Conservation (phyloP, 2,888 invertebrate species). For the Tillus elongatus region DNA sequence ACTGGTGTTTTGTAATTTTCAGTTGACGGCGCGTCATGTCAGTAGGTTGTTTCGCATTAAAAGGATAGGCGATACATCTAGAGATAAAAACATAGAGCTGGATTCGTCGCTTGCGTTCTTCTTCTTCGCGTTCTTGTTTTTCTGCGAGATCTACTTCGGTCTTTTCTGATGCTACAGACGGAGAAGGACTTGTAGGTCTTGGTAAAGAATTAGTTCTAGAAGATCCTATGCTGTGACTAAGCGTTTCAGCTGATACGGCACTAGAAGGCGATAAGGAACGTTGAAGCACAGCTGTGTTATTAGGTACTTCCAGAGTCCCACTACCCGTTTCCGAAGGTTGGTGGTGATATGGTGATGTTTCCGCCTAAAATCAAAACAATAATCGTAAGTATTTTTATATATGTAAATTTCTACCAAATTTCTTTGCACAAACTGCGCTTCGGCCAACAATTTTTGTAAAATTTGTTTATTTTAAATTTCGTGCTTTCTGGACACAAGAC, state of each 20-base stretch:
- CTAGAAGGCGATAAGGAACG: constrained; percentile 52
- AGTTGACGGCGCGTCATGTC: constrained; percentile 95
- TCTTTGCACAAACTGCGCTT: no score
- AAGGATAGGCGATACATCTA: constrained; percentile 95
- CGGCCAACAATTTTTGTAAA: no score
- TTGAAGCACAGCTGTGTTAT: constrained; percentile 34
- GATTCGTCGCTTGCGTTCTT: constrained; percentile 86
- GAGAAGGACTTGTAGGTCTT: constrained; percentile 81
- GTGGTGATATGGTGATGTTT: constrained; percentile 41
- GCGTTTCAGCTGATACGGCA: constrained; percentile 52
- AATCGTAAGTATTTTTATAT: no score
- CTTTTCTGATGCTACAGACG: constrained; percentile 85
- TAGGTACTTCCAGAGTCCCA: constrained; percentile 41
- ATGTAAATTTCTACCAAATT: no score
- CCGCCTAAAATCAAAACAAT: constrained; percentile 29
- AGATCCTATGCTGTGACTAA: constrained; percentile 51
- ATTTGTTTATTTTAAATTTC: no score
- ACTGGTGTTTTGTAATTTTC: constrained; percentile 92
- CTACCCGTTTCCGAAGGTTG: constrained; percentile 36
- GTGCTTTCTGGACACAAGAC: no score
- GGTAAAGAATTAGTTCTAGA: constrained; percentile 59
- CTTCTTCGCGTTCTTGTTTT: constrained; percentile 91
- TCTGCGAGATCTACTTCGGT: constrained; percentile 78
- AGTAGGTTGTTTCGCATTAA: constrained; percentile 98
- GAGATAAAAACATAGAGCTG: constrained; percentile 98